phyloP scores from a whole-genome alignment of 2,113 vertebrate genomes.

The Gorsachius goisagi region DNA sequence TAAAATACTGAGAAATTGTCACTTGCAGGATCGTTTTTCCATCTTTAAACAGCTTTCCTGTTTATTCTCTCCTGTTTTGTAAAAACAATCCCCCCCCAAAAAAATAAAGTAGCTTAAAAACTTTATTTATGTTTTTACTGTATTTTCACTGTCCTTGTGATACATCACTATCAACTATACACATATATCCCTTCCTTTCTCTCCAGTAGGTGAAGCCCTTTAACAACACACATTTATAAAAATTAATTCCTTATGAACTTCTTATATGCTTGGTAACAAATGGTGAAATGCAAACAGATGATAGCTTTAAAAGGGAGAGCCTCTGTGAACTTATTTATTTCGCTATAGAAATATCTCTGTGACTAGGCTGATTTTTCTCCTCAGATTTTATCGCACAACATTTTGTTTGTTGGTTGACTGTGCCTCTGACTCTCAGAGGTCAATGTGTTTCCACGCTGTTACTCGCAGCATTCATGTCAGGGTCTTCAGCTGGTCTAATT shows the following conservation, averaged over 20 bases:
- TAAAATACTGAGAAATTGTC: neutral
- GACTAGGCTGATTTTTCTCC: neutral
- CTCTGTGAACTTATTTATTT: neutral
- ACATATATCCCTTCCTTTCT: neutral
- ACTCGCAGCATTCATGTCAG: neutral
- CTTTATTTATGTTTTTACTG: neutral
- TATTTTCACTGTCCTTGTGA: neutral
- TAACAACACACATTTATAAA: neutral
- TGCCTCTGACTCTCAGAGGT: neutral
- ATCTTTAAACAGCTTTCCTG: neutral
- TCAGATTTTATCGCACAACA: neutral
- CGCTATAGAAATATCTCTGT: neutral
- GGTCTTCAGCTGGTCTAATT: neutral
- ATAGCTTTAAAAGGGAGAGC: neutral
- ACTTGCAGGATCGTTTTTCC: accelerated
- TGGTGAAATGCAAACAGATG: neutral
- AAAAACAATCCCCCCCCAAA: accelerated
- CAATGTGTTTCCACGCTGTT: neutral
- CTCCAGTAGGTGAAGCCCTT: neutral
- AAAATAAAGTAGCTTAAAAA: accelerated
- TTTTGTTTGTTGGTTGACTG: neutral
- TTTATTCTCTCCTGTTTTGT: neutral
- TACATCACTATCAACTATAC: neutral
- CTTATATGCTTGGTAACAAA: neutral
- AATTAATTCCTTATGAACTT: neutral